A percentile compares a stretch with the other conserved stretches of the same genome.
Conservation (phyloP, 1,140 invertebrate genomes). For the Lepidurus apus region DNA sequence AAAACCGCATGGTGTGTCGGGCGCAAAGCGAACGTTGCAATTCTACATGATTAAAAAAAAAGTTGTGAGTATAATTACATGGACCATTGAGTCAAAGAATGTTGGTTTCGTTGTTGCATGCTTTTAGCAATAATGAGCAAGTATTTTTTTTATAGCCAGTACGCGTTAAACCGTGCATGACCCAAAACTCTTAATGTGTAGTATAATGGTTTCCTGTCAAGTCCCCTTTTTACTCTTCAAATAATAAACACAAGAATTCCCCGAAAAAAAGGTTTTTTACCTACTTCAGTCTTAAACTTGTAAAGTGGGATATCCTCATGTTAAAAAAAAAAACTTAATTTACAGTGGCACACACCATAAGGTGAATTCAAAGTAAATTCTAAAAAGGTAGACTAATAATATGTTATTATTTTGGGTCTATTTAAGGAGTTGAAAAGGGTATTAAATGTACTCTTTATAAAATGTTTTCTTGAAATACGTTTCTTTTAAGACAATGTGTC, state of each 20-base stretch:
- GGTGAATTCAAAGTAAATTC: too few species aligned
- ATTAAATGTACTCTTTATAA: neutral
- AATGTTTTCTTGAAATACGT: neutral
- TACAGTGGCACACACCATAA: too few species aligned
- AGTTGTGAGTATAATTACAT: neutral
- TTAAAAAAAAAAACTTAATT: too few species aligned
- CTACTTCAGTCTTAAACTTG: neutral
- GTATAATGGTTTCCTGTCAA: neutral
- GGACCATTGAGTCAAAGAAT: neutral
- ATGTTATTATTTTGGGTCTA: too few species aligned
- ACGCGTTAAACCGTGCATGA: too few species aligned
- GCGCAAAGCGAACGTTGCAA: conserved; percentile 1
- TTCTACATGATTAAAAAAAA: neutral
- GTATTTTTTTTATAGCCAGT: too few species aligned
- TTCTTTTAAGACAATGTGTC: too few species aligned
- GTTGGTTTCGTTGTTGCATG: neutral
- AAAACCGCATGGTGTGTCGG: neutral
- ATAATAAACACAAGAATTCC: neutral
- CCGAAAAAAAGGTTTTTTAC: neutral
- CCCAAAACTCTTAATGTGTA: too few species aligned
- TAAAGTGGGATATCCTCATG: neutral
- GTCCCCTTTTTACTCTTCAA: neutral
- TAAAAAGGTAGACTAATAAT: too few species aligned
- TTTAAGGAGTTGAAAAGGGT: neutral
- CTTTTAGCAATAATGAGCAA: too few species aligned